Evolutionary conservation across 2,888 invertebrate species (phyloP), one percentile per base, ranked within the genome.

Genomic region (Automeris io): DNA sequence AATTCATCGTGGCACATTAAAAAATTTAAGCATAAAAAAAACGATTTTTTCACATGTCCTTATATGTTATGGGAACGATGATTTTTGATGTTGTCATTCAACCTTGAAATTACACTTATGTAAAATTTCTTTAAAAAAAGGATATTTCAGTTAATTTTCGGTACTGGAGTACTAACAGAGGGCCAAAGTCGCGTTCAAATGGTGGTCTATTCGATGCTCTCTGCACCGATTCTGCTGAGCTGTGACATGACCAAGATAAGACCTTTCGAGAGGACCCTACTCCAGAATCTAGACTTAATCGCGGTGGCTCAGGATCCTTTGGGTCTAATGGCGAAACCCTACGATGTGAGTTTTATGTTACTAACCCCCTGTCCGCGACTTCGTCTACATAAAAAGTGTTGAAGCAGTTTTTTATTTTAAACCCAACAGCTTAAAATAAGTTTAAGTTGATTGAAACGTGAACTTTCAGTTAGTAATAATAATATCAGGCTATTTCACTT

Each of bases 161-260:
- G 90, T 9, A 87, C 88, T n/a, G 69, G 62, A 18, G 68, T 71
- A 0, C 62, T 90, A 1, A 88, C 88, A 18, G 72, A 76, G 7
- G 86, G 89, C 5, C 90, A 92, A 57, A 85, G 88, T 41, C 82
- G 89, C 24, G 73, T 88, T 0, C 92, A 92, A 45, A 77, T 92
- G 74, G 88, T 90, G 0, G 74, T 92, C 26, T 91, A 91, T 88
- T 79, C 89, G 0, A 83, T 92, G 66, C 57, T 92, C 50, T 91
- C 92, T 0, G 89, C 91, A 0, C 93, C 93, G 0, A 62, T 92
- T 3, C 64, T 92, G 2, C 82, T 92, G 54, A 91, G 91, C n/a
- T 89, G 88, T 43, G 89, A 92, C 49, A 83, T 92, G 57, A 60
- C 67, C 0, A 70, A 60, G 1, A 51, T 85, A 4, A 66, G 51